Percentiles rank a stretch among this genome's conserved stretches.
Evolutionary conservation across 2,888 invertebrate genomes (phyloP).

Genomic region (Xylocampa areola): DNA sequence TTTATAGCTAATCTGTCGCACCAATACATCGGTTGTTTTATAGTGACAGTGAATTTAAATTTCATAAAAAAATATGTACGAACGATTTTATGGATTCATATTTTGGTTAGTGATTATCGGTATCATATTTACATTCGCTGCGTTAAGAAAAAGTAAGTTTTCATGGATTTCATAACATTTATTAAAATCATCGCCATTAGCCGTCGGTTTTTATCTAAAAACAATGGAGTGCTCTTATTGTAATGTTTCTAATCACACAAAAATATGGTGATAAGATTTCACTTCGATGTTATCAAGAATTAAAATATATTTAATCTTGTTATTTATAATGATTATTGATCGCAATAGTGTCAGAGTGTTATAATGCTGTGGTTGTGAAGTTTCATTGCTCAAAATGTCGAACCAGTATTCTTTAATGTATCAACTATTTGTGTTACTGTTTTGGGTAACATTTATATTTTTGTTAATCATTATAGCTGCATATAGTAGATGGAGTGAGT

Average conservation of each 20-base stretch:
- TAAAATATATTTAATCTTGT: constrained; percentile 6
- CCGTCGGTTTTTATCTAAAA: not conserved
- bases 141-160: not conserved
- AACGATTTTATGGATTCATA: not conserved
- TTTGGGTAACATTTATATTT: constrained; percentile 37
- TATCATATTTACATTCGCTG: not conserved
- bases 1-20: not conserved
- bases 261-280: constrained; percentile 32
- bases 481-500: constrained; percentile 38
- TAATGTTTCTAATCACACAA: constrained; percentile 4
- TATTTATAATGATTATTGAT: constrained; percentile 1
- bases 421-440: constrained; percentile 38
- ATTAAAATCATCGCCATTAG: not conserved
- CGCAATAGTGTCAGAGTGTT: constrained; percentile 8
- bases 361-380: constrained; percentile 2
- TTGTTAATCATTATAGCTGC: constrained; percentile 22
- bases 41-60: not conserved
- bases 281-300: constrained; percentile 17
- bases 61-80: not conserved
- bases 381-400: constrained; percentile 19
- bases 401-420: constrained; percentile 6
- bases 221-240: not conserved
- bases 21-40: not conserved
- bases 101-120: not conserved
- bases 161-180: not conserved